Percentiles rank a stretch among this genome's conserved stretches.
Evolutionary conservation across 2,888 invertebrate species (phyloP).

Genomic region (Buathra laborator): DNA sequence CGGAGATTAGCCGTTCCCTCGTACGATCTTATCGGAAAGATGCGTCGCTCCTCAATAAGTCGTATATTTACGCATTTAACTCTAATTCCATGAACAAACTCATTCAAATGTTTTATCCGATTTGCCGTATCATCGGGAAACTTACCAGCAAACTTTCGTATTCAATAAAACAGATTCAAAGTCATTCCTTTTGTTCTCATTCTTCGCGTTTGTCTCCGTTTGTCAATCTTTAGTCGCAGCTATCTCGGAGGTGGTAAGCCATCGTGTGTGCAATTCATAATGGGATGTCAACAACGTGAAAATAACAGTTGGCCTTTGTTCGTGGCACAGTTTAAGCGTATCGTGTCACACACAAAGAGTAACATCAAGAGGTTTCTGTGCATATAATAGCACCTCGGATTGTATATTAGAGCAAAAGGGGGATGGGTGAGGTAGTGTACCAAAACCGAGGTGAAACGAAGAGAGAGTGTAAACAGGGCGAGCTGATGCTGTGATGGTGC

Average conservation of each 20-base stretch:
- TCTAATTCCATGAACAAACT: not conserved
- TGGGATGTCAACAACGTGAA: not conserved
- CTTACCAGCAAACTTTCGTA: slow-evolving; percentile 10
- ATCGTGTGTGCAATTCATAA: not conserved
- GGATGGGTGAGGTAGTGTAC: not conserved
- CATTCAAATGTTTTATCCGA: not conserved
- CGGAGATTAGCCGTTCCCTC: slow-evolving; percentile 71
- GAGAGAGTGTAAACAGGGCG: slow-evolving; percentile 34
- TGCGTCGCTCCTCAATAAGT: slow-evolving; percentile 12
- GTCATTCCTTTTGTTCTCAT: not conserved
- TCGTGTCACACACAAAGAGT: not conserved
- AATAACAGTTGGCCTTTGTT: slow-evolving; percentile 10
- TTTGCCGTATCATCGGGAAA: not conserved
- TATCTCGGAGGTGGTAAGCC: not conserved
- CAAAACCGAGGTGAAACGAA: slow-evolving; percentile 30
- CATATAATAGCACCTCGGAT: slow-evolving; percentile 19
- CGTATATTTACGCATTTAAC: not conserved
- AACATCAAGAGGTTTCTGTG: slow-evolving; percentile 6
- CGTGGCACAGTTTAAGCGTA: not conserved
- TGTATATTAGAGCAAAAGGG: slow-evolving; percentile 18
- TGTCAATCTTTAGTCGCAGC: not conserved
- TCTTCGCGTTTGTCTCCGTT: not conserved
- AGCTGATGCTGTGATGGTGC: slow-evolving; percentile 34
- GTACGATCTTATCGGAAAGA: slow-evolving; percentile 19
- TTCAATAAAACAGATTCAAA: not conserved